phyloP scores from a whole-genome alignment of 2,888 invertebrate species.

The Lissocephala sabroskyi region DNA sequence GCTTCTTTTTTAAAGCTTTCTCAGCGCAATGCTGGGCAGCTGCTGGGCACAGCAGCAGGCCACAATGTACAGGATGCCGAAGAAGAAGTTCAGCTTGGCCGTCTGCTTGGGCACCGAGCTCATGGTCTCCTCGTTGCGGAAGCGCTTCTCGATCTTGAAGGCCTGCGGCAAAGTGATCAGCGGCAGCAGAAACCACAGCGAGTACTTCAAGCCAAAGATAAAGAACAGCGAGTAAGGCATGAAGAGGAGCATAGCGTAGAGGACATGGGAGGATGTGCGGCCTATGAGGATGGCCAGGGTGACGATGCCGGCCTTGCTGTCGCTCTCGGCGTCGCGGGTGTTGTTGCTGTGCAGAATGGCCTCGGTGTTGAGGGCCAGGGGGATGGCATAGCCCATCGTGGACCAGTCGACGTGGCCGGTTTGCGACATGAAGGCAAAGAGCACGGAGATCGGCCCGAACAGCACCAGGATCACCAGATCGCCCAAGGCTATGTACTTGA shows the following conservation, averaged over 20 bases:
- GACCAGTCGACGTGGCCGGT: constrained; percentile 93
- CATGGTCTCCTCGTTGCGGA: constrained; percentile 85
- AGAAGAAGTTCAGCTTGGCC: constrained; percentile 90
- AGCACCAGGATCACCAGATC: constrained; percentile 93
- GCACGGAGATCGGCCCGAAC: constrained; percentile 94
- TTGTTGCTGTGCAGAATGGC: constrained; percentile 97
- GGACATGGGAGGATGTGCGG: constrained; percentile 89
- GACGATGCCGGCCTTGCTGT: constrained; percentile 91
- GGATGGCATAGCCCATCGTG: constrained; percentile 93
- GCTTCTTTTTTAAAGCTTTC: constrained; percentile 44
- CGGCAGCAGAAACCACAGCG: constrained; percentile 91
- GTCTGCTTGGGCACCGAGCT: constrained; percentile 89
- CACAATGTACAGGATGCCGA: constrained; percentile 91
- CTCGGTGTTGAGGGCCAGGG: constrained; percentile 93
- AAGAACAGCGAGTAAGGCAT: constrained; percentile 92
- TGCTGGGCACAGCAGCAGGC: constrained; percentile 82
- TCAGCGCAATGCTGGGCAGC: constrained; percentile 73
- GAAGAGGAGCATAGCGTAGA: constrained; percentile 92
- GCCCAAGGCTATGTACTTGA: constrained; percentile 95
- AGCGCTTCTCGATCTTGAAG: constrained; percentile 91
- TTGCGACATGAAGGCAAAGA: constrained; percentile 94
- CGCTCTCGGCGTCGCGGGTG: constrained; percentile 91
- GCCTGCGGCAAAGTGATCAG: constrained; percentile 89
- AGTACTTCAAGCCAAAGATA: constrained; percentile 87
- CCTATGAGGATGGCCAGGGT: constrained; percentile 96